Evolutionary conservation across 2,888 invertebrate genomes (phyloP).

Genomic region (Caenorhabditis sinica): DNA sequence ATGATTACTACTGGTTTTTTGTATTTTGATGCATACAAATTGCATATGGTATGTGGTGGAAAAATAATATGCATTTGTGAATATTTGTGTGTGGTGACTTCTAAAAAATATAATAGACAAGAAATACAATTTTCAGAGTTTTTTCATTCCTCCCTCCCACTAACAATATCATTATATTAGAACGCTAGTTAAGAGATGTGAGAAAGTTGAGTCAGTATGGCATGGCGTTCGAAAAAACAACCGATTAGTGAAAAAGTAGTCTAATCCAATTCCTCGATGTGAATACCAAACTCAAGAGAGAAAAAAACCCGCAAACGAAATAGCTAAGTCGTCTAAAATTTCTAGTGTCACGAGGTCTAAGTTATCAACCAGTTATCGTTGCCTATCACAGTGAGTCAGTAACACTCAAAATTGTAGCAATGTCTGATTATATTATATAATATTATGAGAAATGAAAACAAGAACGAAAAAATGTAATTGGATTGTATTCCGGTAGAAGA

Average conservation of each 20-base stretch:
- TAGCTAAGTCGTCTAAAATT: background rate
- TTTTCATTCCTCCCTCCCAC: background rate
- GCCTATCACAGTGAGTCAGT: slow-evolving; percentile 31
- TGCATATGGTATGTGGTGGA: background rate
- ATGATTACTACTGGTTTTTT: background rate
- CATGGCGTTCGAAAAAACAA: slow-evolving; percentile 37
- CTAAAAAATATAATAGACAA: background rate
- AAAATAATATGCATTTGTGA: background rate
- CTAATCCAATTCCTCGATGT: slow-evolving; percentile 47
- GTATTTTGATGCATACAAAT: slow-evolving; percentile 8
- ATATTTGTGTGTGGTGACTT: background rate
- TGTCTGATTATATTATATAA: background rate
- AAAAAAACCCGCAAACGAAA: slow-evolving; percentile 1
- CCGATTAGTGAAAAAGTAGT: slow-evolving; percentile 46
- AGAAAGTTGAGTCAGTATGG: slow-evolving; percentile 29
- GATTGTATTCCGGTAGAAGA: slow-evolving; percentile 20
- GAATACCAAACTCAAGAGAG: slow-evolving; percentile 16
- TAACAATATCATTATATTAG: slow-evolving; percentile 14
- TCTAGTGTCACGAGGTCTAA: slow-evolving; percentile 11
- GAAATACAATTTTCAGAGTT: background rate
- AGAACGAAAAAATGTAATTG: slow-evolving; percentile 18
- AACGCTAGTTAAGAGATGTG: slow-evolving; percentile 31
- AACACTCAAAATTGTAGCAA: slow-evolving; percentile 26
- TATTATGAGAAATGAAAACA: slow-evolving; percentile 7
- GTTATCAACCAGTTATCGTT: slow-evolving; percentile 2